Evolutionary conservation across 2,888 invertebrate species (phyloP).

Genomic region (Keiferia lycopersicella): DNA sequence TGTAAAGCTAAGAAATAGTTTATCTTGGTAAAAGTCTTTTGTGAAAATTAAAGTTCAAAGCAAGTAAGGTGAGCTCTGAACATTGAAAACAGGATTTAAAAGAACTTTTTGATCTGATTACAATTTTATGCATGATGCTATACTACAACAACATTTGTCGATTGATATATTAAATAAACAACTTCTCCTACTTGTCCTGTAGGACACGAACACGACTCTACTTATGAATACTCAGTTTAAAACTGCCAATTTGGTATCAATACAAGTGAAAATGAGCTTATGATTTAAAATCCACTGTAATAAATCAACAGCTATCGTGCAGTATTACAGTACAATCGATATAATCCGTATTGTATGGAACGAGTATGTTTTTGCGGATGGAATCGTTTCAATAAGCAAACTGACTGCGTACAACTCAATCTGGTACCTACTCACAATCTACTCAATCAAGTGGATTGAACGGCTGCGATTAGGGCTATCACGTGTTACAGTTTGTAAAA

Average conservation of each 20-base stretch:
- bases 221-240: no score
- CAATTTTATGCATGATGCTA: no score
- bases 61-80: neutral
- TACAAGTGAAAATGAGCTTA: neutral
- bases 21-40: constrained; percentile 10
- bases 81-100: neutral
- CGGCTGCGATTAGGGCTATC: constrained; percentile 37
- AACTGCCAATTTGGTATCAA: neutral
- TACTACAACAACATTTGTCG: no score
- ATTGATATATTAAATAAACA: no score
- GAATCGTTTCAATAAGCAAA: constrained; percentile 27
- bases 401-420: constrained; percentile 35
- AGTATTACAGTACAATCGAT: neutral
- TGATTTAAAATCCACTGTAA: neutral
- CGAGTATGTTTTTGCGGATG: constrained; percentile 21
- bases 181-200: no score
- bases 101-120: neutral
- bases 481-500: neutral
- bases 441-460: constrained; percentile 68
- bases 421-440: constrained; percentile 40
- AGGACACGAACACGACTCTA: no score
- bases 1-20: constrained; percentile 5
- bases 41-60: constrained; percentile 5
- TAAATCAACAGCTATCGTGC: neutral
- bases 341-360: constrained; percentile 10